Evolutionary conservation across 2,888 invertebrate species (phyloP), one percentile per base, ranked within the genome.

Genomic region (Hydropsyche betteni): DNA sequence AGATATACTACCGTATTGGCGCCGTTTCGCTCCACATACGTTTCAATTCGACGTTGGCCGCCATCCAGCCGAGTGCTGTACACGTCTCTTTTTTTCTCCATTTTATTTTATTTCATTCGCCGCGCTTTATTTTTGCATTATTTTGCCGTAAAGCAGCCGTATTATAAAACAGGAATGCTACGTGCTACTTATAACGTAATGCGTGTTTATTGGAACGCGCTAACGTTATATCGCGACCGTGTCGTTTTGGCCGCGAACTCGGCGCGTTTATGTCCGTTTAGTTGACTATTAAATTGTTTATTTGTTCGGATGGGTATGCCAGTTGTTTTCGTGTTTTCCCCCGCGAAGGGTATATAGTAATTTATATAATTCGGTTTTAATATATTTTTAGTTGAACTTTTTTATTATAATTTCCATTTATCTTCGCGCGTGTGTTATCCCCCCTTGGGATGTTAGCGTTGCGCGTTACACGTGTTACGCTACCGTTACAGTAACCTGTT

Each of bases 1-100:
- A 8, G 44, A 44, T 44, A 61, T 61, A 33, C 44, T 44, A 44
- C 44, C 61, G 16, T 34, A 36, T 64, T 64, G 64, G 64, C 64
- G 64, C 64, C 64, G 64, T 64, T 64, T 64, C 64, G 64, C 64
- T 64, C 64, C 64, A 64, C 64, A 64, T 64, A 64, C 64, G 64
- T 64, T 64, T 64, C 64, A 64, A 64, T 64, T 64, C 64, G 64
- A 64, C 34, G 34, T 64, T 64, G 64, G 64, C 64, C 64, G 64
- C 12, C 64, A 12, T 64, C 64, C 64, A 64, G 64, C 64, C 64
- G 64, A 64, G 64, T 33, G 44, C 10, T 44, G 44, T 8, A 44
- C 44, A 10, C 6, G 44, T 24, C 24, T 24, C 44, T 44, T 44
- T 44, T 8, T 44, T 44, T 44, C 24, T 24, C 24, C 24, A 10